A percentile compares a stretch with the other conserved stretches of the same genome.
Evolutionary conservation across 2,888 invertebrate genomes (phyloP).

Genomic region (Trimorus sp.): DNA sequence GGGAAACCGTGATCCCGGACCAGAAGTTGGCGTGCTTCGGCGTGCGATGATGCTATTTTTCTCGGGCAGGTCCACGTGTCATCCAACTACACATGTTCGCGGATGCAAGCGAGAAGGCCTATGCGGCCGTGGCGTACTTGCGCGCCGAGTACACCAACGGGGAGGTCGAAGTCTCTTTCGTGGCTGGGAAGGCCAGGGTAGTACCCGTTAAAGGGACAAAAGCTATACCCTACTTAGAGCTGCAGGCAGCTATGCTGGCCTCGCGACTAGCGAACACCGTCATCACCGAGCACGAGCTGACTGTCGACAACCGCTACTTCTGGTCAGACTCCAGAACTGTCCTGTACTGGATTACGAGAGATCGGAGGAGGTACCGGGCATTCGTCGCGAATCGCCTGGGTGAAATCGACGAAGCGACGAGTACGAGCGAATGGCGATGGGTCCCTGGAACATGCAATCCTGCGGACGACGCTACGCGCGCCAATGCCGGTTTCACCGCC

Average conservation of each 20-base stretch:
- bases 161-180: not conserved
- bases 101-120: constrained; percentile 29
- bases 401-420: not conserved
- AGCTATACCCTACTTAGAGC: constrained; percentile 29
- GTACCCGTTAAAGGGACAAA: constrained; percentile 18
- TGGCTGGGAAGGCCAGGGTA: constrained; percentile 27
- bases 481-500: not conserved
- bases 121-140: constrained; percentile 5
- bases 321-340: constrained; percentile 9
- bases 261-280: not conserved
- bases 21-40: too few relatives aligned
- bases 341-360: constrained; percentile 1
- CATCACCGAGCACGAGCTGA: not conserved
- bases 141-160: constrained; percentile 9
- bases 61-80: not conserved
- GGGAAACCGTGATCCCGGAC: too few relatives aligned
- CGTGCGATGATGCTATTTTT: too few relatives aligned
- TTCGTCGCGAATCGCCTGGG: not conserved
- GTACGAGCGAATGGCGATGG: not conserved
- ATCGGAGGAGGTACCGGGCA: constrained; percentile 5
- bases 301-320: not conserved
- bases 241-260: constrained; percentile 26
- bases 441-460: constrained; percentile 69
- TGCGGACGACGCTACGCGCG: constrained; percentile 18
- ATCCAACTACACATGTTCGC: constrained; percentile 13